Evolutionary conservation across 2,888 invertebrate species (phyloP).

Genomic region (Caradrina kadenii): DNA sequence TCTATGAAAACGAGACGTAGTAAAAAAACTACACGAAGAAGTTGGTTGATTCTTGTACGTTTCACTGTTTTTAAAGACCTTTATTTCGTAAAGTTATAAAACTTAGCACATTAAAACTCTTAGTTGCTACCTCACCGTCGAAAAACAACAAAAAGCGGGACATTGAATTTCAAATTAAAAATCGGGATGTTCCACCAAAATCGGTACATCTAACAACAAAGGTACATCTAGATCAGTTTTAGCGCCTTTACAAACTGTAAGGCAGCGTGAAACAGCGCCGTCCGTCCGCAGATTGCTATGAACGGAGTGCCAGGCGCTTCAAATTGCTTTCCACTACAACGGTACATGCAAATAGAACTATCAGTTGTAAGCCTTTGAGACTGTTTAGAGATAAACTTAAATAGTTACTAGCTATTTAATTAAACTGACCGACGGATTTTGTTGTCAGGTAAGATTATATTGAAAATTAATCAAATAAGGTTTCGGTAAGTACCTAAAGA

Average conservation of each 20-base stretch:
- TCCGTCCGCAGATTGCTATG: slow-evolving; percentile 66
- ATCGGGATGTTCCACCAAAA: too few species aligned
- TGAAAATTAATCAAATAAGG: not conserved
- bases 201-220: not conserved
- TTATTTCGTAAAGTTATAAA: too few species aligned
- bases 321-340: slow-evolving; percentile 66
- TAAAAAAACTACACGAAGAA: too few species aligned
- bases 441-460: not conserved
- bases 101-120: too few species aligned
- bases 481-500: not conserved
- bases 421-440: not conserved
- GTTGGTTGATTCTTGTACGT: too few species aligned
- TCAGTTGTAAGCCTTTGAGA: slow-evolving; percentile 37
- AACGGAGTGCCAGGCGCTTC: slow-evolving; percentile 64
- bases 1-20: too few species aligned
- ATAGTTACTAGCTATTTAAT: slow-evolving; percentile 20
- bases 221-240: slow-evolving; percentile 43
- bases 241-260: slow-evolving; percentile 51
- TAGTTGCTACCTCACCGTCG: too few species aligned
- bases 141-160: too few species aligned
- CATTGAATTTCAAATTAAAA: too few species aligned
- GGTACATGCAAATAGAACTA: slow-evolving; percentile 49
- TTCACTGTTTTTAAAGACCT: too few species aligned
- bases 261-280: slow-evolving; percentile 44
- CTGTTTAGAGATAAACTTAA: slow-evolving; percentile 35